Base-by-base conservation (phyloP, 2,113 vertebrate genomes). In the Tetrax tetrax region DNA sequence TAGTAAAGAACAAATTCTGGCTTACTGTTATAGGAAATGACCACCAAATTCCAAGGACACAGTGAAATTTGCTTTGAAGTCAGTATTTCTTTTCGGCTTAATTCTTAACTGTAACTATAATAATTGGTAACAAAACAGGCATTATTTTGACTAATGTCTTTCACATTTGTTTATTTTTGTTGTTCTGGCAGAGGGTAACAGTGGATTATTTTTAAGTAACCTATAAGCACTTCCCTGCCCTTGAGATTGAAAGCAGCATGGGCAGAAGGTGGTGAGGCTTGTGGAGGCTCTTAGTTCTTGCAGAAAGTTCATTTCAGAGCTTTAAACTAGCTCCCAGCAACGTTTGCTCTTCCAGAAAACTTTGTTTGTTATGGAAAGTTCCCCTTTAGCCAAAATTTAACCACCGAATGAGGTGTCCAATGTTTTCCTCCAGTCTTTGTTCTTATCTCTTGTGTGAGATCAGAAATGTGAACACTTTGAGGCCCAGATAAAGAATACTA, bases 381-480 rank as follows among this genome's bases (percentile, higher is more conserved):
- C 22, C 87, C 9, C 12, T 77, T n/a, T 53, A 43, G 33, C 29
- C 59, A 47, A 5, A 66, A 81, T 11, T 21, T 27, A 57, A 43
- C 69, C 12, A 38, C 47, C 47, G 56, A 37, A 16, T 45, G 35
- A 60, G 24, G 51, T 33, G 41, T 66, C 38, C 24, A 74, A 9
- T 25, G 21, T 64, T 75, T 69, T 69, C 28, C 29, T 75, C 20
- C 23, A 12, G 27, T 21, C 45, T 65, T 87, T 87, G 20, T 17
- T 60, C 19, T 37, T 24, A 24, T 16, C 23, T 45, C 3, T 0
- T 3, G 13, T 19, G 14, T 71, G n/a, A 54, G 8, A 47, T 66
- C 19, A 50, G 38, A 70, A 59, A n/a, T 0, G 0, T 7, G 23
- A 29, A 43, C 12, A 8, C 8, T 45, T 28, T 5, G 45, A 65